Evolutionary conservation across 2,797 vertebrate species (phyloP), one percentile per base, ranked within the genome.

Genomic region (Acomys russatus): DNA sequence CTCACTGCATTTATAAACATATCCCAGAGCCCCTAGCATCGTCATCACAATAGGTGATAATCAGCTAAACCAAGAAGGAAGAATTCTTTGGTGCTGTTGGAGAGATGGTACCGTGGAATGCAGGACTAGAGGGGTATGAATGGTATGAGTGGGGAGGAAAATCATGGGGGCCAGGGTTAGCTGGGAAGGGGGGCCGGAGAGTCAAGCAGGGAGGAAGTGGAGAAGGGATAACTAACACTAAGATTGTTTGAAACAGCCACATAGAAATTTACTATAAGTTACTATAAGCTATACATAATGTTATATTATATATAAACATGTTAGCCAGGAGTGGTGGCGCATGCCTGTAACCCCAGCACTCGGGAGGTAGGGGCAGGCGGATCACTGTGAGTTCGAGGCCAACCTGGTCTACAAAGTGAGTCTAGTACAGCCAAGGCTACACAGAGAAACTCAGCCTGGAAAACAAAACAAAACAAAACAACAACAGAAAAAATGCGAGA

Each of bases 11-110:
- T 91, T 90, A 76, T 25, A 84, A 94, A 76, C 61, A 84, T 1
- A 90, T 84, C 84, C 59, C 77, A 79, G 71, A 56, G 87, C 38
- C 25, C 63, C 70, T n/a, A 6, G 44, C 76, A n/a, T 63, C 80
- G 70, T 92, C 89, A 33, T n/a, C 8, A 1, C n/a, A 51, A 9
- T 83, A 92, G 90, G 93, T 96, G 95, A 91, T 91, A 97, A 95
- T 85, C 91, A 94, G 90, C 85, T 95, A 94, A 89, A 86, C 15
- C 68, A 82, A 80, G 90, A 94, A 59, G 68, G 73, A 96, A 92
- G 78, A 78, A 70, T 85, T n/a, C 71, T 7, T 51, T 71, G 88
- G 83, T 84, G 85, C 77, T 84, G 73, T 56, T 73, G 86, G 87
- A 80, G 61, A 77, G 84, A 51, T 25, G 9, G 25, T 73, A 38